phyloP scores from a whole-genome alignment of 2,888 invertebrate genomes.

The Platerodrilus igneus region DNA sequence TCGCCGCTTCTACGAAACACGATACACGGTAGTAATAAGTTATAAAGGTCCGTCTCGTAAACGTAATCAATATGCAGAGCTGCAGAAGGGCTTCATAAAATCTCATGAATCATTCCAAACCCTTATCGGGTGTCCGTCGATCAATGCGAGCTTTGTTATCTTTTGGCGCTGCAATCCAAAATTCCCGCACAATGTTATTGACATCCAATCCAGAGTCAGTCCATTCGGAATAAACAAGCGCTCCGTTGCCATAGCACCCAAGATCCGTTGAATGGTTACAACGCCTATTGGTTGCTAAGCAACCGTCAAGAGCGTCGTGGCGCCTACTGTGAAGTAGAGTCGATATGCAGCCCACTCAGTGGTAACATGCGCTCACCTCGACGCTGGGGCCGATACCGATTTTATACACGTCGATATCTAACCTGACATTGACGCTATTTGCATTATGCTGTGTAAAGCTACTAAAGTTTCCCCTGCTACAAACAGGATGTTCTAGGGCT shows the following conservation, averaged over 20 bases:
- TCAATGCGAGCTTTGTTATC: conserved; percentile 19
- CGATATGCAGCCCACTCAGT: conserved; percentile 45
- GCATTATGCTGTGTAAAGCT: conserved; percentile 23
- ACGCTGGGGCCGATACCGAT: conserved; percentile 30
- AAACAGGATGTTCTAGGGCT: too few species aligned
- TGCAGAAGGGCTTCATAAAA: conserved; percentile 32
- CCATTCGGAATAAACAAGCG: conserved; percentile 29
- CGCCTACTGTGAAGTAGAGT: conserved; percentile 37
- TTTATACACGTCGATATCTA: conserved; percentile 28
- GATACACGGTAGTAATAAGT: too few species aligned
- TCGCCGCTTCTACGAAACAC: too few species aligned
- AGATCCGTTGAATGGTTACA: conserved; percentile 37
- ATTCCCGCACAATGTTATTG: conserved; percentile 25
- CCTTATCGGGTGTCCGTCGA: conserved; percentile 22
- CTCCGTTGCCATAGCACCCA: conserved; percentile 42
- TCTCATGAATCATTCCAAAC: conserved; percentile 26
- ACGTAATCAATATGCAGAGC: conserved; percentile 33
- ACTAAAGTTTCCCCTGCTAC: too few species aligned
- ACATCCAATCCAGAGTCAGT: conserved; percentile 29
- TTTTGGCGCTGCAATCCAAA: conserved; percentile 21
- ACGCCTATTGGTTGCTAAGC: conserved; percentile 40
- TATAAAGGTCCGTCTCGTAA: conserved; percentile 20
- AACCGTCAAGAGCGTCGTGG: conserved; percentile 40
- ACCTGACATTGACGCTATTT: conserved; percentile 29
- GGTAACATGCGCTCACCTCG: conserved; percentile 35